Evolutionary conservation across 2,797 vertebrate genomes (phyloP), one percentile per base, ranked within the genome.

Genomic region (Schizopygopsis pylzovi): DNA sequence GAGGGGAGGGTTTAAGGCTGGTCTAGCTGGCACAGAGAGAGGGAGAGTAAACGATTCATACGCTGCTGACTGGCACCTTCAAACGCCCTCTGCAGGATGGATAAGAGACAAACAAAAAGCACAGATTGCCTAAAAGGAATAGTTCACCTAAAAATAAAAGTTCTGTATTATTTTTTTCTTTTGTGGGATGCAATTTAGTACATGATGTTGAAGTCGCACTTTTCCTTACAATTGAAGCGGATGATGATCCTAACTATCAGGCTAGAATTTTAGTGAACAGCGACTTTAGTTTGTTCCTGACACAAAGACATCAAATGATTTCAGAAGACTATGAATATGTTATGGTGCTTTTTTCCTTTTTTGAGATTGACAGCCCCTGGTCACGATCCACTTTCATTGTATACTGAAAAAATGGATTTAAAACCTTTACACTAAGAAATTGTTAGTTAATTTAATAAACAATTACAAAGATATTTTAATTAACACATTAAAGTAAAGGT

Each of bases 31-130:
- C 52, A 68, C 59, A 81, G 82, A 81, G 77, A 72, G 47, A 80
- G 54, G 80, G 59, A 79, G 59, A 49, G 76, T 82, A 88, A 78
- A 85, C 63, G 70, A 84, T 87, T 83, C 59, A 79, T 71, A 87
- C 43, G 11, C 59, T 16, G 45, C 37, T 56, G 85, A 88, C 76
- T 70, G 52, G 39, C 67, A 85, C 80, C 54, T 18, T 54, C 54
- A 75, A 22, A 83, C 70, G 81, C 82, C 79, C 82, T 86, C 79
- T 85, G 68, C 54, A 71, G 81, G 85, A 63, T 45, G 15, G 28
- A 84, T 47, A 54, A 16, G 71, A 68, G 76, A 85, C 70, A 18
- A 79, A 70, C 80, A 81, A 77, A 86, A 85, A 79, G 71, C 67
- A 63, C 54, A 49, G 70, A 85, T 78, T 61, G 43, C 49, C 70